These are phyloP conservation scores for Oopsacas minuta DNA, from an alignment of 37 sponge, comb jelly and placozoan species.

Conservation along the genomic window DNA sequence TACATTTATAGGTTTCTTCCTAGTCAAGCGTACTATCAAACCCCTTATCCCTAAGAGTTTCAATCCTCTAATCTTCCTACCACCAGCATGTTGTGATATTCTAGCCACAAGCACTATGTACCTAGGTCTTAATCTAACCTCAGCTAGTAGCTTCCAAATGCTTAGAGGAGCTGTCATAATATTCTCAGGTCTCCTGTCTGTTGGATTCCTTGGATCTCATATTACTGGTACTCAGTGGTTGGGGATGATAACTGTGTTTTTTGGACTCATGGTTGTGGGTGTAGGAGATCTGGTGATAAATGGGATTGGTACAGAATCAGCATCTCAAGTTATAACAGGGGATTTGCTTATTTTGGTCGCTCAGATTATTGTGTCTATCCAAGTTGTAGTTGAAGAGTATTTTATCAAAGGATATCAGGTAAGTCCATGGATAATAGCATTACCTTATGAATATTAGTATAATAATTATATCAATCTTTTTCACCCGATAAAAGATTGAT, in stretches of 20 bases:
- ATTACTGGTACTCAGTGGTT: conserved; percentile 54
- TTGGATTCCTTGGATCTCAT: conserved; percentile 57
- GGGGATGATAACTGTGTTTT: conserved; percentile 77
- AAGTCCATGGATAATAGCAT: neutral
- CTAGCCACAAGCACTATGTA: conserved; percentile 75
- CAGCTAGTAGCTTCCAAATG: conserved; percentile 90
- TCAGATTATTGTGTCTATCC: conserved; percentile 71
- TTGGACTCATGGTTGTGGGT: conserved; percentile 80
- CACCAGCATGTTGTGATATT: conserved; percentile 84
- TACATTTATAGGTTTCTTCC: neutral
- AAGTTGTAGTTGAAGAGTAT: conserved; percentile 80
- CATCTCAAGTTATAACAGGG: conserved; percentile 43
- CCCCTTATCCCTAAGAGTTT: conserved; percentile 60
- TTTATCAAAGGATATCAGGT: conserved; percentile 78
- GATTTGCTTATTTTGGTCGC: conserved; percentile 81
- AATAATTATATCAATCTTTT: no score
- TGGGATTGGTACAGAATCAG: neutral
- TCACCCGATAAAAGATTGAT: no score
- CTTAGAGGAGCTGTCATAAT: conserved; percentile 88
- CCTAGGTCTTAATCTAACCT: conserved; percentile 86
- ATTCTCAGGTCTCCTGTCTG: conserved; percentile 86
- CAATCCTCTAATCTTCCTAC: conserved; percentile 72
- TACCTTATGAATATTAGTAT: no score
- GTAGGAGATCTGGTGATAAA: conserved; percentile 51
- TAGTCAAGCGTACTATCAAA: conserved; percentile 17